Conservation (phyloP, 2,888 invertebrate species). For the Drosophila mimetica region DNA sequence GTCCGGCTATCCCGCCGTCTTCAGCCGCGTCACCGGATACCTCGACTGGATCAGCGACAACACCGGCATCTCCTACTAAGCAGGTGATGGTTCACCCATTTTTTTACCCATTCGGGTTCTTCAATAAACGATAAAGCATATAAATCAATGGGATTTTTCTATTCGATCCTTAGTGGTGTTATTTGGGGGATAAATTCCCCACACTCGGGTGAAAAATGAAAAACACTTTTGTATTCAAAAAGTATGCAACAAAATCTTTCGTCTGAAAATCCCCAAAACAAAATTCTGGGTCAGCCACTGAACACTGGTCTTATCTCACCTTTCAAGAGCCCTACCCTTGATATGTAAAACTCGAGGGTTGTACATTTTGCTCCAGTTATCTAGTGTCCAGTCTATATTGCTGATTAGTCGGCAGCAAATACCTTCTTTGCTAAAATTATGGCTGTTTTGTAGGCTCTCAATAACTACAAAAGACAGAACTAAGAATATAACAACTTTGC, state of each 20-base stretch:
- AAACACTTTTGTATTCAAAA: too few relatives aligned
- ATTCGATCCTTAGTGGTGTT: neutral
- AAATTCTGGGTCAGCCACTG: too few relatives aligned
- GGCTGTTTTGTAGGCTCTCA: too few relatives aligned
- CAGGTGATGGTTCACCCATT: neutral
- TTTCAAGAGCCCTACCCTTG: neutral
- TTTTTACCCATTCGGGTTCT: neutral
- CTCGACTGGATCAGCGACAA: conserved; percentile 54
- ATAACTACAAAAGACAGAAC: too few relatives aligned
- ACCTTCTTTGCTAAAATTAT: conserved; percentile 4
- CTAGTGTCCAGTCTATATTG: neutral
- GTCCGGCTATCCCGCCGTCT: conserved; percentile 51
- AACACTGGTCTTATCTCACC: too few relatives aligned
- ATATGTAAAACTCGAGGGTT: neutral
- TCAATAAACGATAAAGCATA: conserved; percentile 5
- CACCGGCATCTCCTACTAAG: conserved; percentile 53
- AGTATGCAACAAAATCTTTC: too few relatives aligned
- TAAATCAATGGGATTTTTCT: neutral
- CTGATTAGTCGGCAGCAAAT: conserved; percentile 12
- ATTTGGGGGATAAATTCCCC: too few relatives aligned
- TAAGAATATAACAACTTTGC: too few relatives aligned
- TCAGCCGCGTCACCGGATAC: conserved; percentile 52
- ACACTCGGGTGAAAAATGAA: too few relatives aligned
- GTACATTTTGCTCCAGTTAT: conserved; percentile 12
- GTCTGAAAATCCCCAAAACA: too few relatives aligned